phyloP scores from a whole-genome alignment of 2,888 invertebrate species.

The Ormyrus pomaceus region DNA sequence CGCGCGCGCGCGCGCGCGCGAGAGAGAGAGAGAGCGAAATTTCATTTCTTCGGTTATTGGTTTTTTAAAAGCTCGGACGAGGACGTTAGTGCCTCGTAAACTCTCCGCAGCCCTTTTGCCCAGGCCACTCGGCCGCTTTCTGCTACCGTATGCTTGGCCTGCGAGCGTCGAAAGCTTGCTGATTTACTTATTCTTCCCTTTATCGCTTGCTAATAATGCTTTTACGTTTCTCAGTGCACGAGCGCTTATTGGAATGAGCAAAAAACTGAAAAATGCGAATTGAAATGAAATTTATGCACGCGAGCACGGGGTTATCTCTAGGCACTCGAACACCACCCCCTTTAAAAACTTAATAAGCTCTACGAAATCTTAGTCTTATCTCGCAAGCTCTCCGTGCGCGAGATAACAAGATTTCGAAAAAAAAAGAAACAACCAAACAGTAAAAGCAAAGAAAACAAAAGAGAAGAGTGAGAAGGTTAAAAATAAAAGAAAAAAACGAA shows the following conservation, averaged over 20 bases:
- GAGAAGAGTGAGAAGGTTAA: not conserved
- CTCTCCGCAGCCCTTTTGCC: constrained; percentile 2
- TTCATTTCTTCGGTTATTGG: constrained; percentile 37
- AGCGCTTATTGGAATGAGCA: not conserved
- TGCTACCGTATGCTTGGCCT: not conserved
- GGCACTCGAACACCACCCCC: too few species aligned
- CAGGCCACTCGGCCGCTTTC: not conserved
- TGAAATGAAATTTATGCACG: too few species aligned
- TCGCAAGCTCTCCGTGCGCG: too few species aligned
- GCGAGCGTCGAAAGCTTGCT: not conserved
- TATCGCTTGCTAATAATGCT: not conserved
- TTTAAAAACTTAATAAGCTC: too few species aligned
- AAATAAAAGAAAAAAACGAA: not conserved
- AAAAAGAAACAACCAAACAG: too few species aligned
- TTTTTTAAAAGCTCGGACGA: constrained; percentile 35
- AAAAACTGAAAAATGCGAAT: too few species aligned
- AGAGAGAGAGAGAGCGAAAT: constrained; percentile 3
- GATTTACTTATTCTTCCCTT: not conserved
- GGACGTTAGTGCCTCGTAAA: constrained; percentile 41
- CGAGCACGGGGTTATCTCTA: too few species aligned
- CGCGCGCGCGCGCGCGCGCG: too few species aligned
- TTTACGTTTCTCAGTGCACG: not conserved
- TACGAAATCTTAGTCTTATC: too few species aligned
- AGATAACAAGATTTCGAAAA: too few species aligned
- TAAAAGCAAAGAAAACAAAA: too few species aligned